Evolutionary conservation across 2,113 vertebrate genomes (phyloP).

Genomic region (Peromyscus leucopus): DNA sequence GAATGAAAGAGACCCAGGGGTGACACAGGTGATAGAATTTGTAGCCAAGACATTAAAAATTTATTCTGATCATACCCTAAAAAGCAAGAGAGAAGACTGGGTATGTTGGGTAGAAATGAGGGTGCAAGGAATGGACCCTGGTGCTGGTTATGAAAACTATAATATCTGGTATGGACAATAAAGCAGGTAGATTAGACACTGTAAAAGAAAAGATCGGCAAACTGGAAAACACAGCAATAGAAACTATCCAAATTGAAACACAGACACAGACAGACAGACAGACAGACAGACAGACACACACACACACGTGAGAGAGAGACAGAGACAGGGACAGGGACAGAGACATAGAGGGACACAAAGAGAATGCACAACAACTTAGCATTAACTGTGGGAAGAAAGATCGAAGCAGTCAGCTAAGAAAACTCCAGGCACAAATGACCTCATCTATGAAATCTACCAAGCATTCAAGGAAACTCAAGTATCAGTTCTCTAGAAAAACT

Average conservation of each 20-base stretch:
- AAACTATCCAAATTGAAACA: not conserved
- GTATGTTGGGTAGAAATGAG: too few relatives aligned
- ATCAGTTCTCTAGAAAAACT: not conserved
- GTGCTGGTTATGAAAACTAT: not conserved
- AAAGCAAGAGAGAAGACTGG: not conserved
- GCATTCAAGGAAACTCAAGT: not conserved
- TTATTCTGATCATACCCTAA: not conserved
- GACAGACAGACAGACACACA: not conserved
- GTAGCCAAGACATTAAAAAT: not conserved
- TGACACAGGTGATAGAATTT: not conserved
- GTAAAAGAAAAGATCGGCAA: not conserved
- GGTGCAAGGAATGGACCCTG: rapidly evolving
- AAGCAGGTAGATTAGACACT: not conserved
- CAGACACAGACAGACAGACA: not conserved
- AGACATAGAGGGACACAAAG: not conserved
- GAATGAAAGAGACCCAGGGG: not conserved
- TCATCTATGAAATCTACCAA: not conserved
- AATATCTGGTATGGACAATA: not conserved
- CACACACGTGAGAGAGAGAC: not conserved
- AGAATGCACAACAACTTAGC: not conserved
- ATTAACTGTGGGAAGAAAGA: not conserved
- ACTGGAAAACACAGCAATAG: not conserved
- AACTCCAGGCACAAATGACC: not conserved
- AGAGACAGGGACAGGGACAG: not conserved
- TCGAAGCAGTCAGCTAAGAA: not conserved